These are phyloP conservation scores for Cephalopholis sonnerati DNA, from an alignment of 2,113 vertebrate species.

Conservation along the genomic window DNA sequence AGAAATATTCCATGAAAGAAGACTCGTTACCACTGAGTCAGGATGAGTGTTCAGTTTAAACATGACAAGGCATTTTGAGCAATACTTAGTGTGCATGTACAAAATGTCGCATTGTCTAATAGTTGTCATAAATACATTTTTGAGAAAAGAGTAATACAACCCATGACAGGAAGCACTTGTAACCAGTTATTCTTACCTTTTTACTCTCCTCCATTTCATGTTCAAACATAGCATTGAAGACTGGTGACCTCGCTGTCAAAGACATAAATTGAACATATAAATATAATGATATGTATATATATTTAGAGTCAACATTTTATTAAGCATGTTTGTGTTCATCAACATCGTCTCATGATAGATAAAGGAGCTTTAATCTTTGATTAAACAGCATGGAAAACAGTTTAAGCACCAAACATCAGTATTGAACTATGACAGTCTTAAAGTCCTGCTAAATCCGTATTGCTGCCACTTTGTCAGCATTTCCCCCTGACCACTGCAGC, in stretches of 20 bases:
- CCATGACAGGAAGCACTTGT: not conserved
- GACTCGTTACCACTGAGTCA: not conserved
- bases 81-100: not conserved
- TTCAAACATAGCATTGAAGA: constrained; percentile 99
- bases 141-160: not conserved
- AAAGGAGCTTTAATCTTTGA: not conserved
- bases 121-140: too few species aligned
- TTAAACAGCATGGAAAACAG: not conserved
- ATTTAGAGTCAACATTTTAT: too few species aligned
- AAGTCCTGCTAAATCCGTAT: constrained; percentile 19
- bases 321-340: not conserved
- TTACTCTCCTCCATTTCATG: constrained; percentile 99
- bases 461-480: constrained; percentile 48
- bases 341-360: not conserved
- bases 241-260: constrained; percentile 91
- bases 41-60: not conserved
- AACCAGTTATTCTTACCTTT: constrained; percentile 86
- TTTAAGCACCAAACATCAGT: not conserved
- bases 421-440: not conserved
- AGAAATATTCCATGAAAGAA: not conserved
- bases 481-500: constrained; percentile 42
- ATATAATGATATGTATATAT: not conserved
- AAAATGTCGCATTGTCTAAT: not conserved
- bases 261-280: constrained; percentile 28
- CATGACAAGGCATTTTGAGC: not conserved